A percentile compares a stretch with the other conserved stretches of the same genome.
These are phyloP conservation scores for Nebria brevicollis DNA, from an alignment of 2,888 invertebrate species.

Conservation along the genomic window DNA sequence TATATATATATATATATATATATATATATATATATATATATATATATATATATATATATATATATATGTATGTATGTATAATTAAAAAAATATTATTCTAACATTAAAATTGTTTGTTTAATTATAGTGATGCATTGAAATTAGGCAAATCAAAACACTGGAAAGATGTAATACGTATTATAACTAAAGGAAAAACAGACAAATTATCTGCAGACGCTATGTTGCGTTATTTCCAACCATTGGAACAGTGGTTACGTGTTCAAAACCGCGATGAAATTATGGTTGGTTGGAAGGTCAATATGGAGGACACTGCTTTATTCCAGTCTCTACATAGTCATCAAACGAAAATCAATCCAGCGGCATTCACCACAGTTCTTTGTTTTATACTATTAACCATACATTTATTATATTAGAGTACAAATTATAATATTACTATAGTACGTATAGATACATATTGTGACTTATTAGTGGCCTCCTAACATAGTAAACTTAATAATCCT, in stretches of 20 bases:
- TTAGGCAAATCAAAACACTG: slow-evolving; percentile 74
- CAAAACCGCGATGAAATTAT: slow-evolving; percentile 78
- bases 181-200: slow-evolving; percentile 77
- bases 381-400: background rate
- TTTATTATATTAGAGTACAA: background rate
- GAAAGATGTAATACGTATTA: slow-evolving; percentile 75
- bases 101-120: slow-evolving; percentile 10
- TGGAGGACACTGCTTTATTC: slow-evolving; percentile 73
- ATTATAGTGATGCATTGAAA: slow-evolving; percentile 74
- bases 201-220: slow-evolving; percentile 80
- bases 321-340: slow-evolving; percentile 52
- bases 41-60: background rate
- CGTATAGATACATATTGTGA: too few species aligned
- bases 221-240: slow-evolving; percentile 83
- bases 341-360: background rate
- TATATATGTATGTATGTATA: background rate
- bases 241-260: slow-evolving; percentile 80
- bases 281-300: slow-evolving; percentile 79
- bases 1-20: background rate
- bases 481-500: too few species aligned
- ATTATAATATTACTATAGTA: background rate
- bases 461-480: too few species aligned
- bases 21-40: too few species aligned
- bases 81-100: background rate
- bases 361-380: background rate